Conservation (phyloP, 2,113 vertebrate genomes). For the Odontophorus gujanensis region DNA sequence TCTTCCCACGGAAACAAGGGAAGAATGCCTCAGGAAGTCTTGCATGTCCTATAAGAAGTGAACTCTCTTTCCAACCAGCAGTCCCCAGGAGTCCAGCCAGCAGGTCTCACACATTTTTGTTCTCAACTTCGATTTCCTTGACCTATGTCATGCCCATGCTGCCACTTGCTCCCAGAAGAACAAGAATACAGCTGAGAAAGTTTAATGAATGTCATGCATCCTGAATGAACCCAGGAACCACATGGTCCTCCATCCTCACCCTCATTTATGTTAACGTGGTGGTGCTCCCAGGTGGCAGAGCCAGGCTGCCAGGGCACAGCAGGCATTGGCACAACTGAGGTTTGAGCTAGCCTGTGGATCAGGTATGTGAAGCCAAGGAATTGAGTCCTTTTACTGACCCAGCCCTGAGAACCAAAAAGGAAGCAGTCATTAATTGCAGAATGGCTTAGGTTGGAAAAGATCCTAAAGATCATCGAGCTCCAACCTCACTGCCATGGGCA, state of each 20-base stretch:
- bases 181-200: neutral
- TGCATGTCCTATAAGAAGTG: neutral
- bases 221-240: neutral
- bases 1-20: neutral
- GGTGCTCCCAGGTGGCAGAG: neutral
- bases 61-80: neutral
- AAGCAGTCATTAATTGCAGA: neutral
- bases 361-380: neutral
- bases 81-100: neutral
- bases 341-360: neutral
- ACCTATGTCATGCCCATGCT: neutral
- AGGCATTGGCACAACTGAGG: neutral
- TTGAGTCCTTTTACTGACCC: neutral
- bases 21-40: neutral
- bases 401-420: neutral
- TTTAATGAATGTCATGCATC: neutral
- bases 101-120: neutral
- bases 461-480: no score
- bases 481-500: no score
- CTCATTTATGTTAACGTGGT: neutral
- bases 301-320: neutral
- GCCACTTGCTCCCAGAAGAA: neutral
- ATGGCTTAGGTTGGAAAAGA: no score
- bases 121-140: neutral
- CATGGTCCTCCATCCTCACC: neutral